Percentiles rank a stretch among this genome's conserved stretches.
phyloP scores from a whole-genome alignment of 2,113 vertebrate species.

The Machaerirhynchus nigripectus region DNA sequence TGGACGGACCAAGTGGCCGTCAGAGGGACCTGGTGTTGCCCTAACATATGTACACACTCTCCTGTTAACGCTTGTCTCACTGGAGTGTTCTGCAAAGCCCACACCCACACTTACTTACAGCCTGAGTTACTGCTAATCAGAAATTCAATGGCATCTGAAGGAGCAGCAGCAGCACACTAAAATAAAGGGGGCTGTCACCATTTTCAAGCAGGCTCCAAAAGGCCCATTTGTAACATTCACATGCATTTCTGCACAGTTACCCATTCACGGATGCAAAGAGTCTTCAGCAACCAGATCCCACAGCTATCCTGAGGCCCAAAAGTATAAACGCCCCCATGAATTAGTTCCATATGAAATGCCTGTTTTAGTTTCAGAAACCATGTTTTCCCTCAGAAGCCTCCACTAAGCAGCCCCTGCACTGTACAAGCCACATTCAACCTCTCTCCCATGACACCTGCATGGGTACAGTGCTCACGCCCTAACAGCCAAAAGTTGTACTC shows the following conservation, averaged over 20 bases:
- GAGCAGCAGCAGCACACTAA: not conserved
- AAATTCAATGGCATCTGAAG: not conserved
- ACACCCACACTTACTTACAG: not conserved
- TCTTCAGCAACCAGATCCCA: not conserved
- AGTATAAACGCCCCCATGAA: not conserved
- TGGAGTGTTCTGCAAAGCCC: not conserved
- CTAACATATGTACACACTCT: not conserved
- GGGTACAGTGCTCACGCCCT: not conserved
- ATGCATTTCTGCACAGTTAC: not conserved
- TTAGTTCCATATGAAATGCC: not conserved
- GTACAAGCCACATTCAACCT: not conserved
- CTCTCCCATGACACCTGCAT: accelerated
- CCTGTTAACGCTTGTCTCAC: not conserved
- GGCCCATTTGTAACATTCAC: not conserved
- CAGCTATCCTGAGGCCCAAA: not conserved
- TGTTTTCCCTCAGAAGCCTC: not conserved
- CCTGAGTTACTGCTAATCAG: not conserved
- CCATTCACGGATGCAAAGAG: not conserved
- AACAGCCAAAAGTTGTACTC: not conserved
- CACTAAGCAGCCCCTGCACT: not conserved
- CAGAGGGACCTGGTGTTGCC: not conserved
- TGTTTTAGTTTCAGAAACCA: not conserved
- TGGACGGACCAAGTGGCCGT: accelerated
- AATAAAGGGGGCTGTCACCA: not conserved
- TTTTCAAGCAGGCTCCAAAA: not conserved